These are phyloP conservation scores for Volucella inanis DNA, from an alignment of 2,888 invertebrate genomes.

Conservation along the genomic window DNA sequence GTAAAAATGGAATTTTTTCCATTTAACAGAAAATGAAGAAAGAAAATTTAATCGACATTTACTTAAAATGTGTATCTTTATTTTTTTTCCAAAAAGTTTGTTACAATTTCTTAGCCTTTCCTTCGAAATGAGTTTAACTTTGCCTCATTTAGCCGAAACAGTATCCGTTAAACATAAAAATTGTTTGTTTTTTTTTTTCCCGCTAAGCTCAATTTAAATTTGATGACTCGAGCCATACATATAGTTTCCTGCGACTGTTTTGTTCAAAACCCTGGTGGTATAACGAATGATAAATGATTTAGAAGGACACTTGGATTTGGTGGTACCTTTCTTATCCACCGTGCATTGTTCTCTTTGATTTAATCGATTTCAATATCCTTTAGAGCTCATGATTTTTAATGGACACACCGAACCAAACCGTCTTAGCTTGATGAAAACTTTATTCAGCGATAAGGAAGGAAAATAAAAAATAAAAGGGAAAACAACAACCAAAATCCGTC, in stretches of 20 bases:
- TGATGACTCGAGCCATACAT: neutral
- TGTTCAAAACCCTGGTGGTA: constrained; percentile 16
- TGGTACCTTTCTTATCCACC: constrained; percentile 22
- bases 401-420: constrained; percentile 14
- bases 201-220: constrained; percentile 32
- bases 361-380: constrained; percentile 49
- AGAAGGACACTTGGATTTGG: constrained; percentile 17
- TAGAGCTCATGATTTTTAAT: constrained; percentile 52
- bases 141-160: constrained; percentile 49
- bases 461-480: constrained; percentile 21
- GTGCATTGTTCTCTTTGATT: constrained; percentile 14
- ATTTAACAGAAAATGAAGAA: neutral
- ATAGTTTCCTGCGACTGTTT: constrained; percentile 39
- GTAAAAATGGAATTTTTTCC: constrained; percentile 29
- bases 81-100: constrained; percentile 26
- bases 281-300: constrained; percentile 67
- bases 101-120: constrained; percentile 41
- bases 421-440: neutral
- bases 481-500: constrained; percentile 3
- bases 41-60: constrained; percentile 27
- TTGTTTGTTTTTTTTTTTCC: constrained; percentile 33
- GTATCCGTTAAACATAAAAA: constrained; percentile 15
- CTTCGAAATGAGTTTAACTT: constrained; percentile 47
- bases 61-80: constrained; percentile 6
- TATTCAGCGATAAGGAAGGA: constrained; percentile 19